Evolutionary conservation across 2,888 invertebrate species (phyloP), one percentile per base, ranked within the genome.

Genomic region (Ophion ventricosus): DNA sequence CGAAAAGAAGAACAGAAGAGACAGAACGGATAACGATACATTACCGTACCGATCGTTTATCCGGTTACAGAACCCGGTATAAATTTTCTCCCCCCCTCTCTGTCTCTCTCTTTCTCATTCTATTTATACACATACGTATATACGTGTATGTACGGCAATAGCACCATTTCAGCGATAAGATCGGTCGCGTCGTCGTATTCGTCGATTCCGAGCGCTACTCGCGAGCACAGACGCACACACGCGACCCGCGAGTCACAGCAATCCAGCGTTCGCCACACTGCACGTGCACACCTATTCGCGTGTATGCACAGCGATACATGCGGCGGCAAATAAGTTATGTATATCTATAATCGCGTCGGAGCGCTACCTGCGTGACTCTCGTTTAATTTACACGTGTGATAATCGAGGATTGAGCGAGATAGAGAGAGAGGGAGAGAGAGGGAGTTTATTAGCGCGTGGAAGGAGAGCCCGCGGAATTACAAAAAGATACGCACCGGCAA

Each of bases 331-430:
- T 57, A 63, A 70, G 78, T 56, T 66, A 70, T 54, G 59, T 70
- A 66, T 82, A 74, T 79, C 70, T 72, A 59, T 79, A 79, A 79
- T 80, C 69, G n/a, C n/a, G 26, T 63, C 70, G 66, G 56, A 82
- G 75, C 43, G 75, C 72, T 57, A 82, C 82, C 80, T 43, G 84
- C 84, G 84, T 85, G 84, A 85, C 84, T 85, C 76, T 76, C 82
- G 63, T 82, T 85, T 85, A 85, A 85, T 85, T 85, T 74, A 85
- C 82, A 82, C 82, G 80, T 67, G 63, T 76, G 79, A 69, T 82
- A 85, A 85, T 82, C 82, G 75, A 76, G 75, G 54, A 79, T 81
- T 59, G 80, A 64, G 63, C 57, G 67, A 67, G 61, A 54, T 67
- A 61, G 57, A 67, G 23, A 70, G 49, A 66, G 29, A 57, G 26